Percentiles rank a stretch among this genome's conserved stretches.
phyloP scores from a whole-genome alignment of 2,797 vertebrate species.

The Hephaestus fuliginosus region DNA sequence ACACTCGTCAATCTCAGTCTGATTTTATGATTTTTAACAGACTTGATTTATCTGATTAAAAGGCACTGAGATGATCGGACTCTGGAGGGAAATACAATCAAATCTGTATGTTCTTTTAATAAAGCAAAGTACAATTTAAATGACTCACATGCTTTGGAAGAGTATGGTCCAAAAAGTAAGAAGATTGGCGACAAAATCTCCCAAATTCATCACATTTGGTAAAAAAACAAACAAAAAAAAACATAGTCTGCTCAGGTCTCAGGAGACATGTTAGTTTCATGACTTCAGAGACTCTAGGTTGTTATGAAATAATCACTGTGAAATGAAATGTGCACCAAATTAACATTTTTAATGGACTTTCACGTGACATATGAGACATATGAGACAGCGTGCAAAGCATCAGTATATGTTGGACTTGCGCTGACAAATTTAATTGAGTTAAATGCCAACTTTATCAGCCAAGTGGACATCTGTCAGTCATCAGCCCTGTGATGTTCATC shows the following conservation, averaged over 20 bases:
- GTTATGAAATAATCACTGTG: background rate
- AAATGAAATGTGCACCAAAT: background rate
- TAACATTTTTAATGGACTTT: background rate
- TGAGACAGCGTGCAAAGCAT: background rate
- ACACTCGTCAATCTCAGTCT: background rate
- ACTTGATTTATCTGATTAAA: background rate
- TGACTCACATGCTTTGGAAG: background rate
- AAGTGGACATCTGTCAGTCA: background rate
- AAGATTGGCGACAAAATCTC: background rate
- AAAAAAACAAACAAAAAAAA: background rate
- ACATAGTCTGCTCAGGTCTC: background rate
- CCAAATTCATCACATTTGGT: background rate
- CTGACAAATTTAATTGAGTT: background rate
- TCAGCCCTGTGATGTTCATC: background rate
- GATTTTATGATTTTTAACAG: background rate
- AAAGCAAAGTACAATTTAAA: background rate
- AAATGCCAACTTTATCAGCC: background rate
- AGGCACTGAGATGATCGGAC: background rate
- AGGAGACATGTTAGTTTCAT: background rate
- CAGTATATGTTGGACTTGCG: background rate
- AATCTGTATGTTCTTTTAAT: background rate
- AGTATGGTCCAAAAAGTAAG: background rate
- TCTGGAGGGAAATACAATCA: background rate
- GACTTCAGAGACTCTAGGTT: background rate
- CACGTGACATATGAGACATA: background rate